Percentiles rank a stretch among this genome's conserved stretches.
phyloP scores from a whole-genome alignment of 2,797 vertebrate genomes.

The Notolepis coatsorum region DNA sequence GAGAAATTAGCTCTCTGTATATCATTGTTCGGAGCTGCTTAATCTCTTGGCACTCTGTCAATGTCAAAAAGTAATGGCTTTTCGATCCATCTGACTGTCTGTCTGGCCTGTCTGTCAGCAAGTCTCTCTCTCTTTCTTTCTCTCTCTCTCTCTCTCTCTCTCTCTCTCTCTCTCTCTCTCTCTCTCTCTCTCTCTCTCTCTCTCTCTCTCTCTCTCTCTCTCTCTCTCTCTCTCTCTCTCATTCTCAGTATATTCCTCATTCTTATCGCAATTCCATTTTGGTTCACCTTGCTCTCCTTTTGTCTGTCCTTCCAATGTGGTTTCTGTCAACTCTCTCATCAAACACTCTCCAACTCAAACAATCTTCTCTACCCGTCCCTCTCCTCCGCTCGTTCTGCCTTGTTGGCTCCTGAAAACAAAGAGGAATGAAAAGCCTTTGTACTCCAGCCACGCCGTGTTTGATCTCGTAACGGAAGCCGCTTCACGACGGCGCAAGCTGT shows the following conservation, averaged over 20 bases:
- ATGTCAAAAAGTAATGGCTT: conserved; percentile 5
- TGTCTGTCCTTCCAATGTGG: conserved; percentile 49
- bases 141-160: neutral
- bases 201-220: neutral
- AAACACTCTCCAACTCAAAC: neutral
- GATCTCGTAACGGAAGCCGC: conserved; percentile 69
- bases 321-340: neutral
- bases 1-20: neutral
- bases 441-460: conserved; percentile 60
- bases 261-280: conserved; percentile 68
- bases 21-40: conserved; percentile 47
- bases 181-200: neutral
- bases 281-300: conserved; percentile 39
- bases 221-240: neutral
- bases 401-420: conserved; percentile 64
- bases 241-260: conserved; percentile 44
- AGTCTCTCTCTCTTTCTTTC: neutral
- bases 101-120: neutral
- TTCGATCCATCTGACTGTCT: neutral
- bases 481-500: conserved; percentile 59
- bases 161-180: neutral
- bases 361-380: neutral
- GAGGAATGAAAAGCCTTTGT: conserved; percentile 63
- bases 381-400: conserved; percentile 40
- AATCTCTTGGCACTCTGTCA: conserved; percentile 20